phyloP scores from a whole-genome alignment of 2,113 vertebrate species.

The Ranitomeya imitator region DNA sequence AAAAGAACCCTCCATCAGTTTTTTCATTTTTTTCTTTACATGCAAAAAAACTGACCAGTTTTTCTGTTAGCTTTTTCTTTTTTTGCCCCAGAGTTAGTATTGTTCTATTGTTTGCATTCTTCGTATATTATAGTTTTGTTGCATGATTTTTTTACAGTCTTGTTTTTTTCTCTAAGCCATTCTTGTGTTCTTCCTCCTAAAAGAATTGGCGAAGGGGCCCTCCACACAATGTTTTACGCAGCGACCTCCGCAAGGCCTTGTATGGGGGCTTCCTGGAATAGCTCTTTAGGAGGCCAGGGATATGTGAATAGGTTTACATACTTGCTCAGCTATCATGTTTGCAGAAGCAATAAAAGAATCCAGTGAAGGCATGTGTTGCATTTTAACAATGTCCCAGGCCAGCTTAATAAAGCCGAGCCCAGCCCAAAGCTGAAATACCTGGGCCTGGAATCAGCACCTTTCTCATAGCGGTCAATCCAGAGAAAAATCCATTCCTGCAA shows the following conservation, averaged over 20 bases:
- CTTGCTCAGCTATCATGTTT: constrained; percentile 3
- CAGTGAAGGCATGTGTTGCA: constrained; percentile 23
- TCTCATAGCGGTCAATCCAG: neutral
- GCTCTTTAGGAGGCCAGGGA: neutral
- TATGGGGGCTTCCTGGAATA: neutral
- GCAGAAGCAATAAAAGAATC: constrained; percentile 26
- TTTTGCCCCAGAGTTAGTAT: no score
- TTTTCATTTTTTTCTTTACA: no score
- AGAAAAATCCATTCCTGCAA: neutral
- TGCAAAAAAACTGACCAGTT: no score
- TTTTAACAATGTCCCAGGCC: constrained; percentile 52
- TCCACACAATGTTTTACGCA: neutral
- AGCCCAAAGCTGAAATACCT: constrained; percentile 25
- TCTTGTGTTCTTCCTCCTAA: neutral
- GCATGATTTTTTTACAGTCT: neutral
- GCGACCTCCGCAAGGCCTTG: neutral
- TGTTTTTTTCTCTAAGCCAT: neutral
- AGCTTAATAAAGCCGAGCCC: constrained; percentile 25
- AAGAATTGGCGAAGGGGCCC: neutral
- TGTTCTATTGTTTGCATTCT: no score
- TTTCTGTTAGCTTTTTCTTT: no score
- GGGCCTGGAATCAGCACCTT: constrained; percentile 34
- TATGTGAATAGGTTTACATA: neutral
- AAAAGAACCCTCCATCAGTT: no score
- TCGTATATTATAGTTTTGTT: neutral